Evolutionary conservation across 2,113 vertebrate genomes (phyloP).

Genomic region (Percopsis transmontana): DNA sequence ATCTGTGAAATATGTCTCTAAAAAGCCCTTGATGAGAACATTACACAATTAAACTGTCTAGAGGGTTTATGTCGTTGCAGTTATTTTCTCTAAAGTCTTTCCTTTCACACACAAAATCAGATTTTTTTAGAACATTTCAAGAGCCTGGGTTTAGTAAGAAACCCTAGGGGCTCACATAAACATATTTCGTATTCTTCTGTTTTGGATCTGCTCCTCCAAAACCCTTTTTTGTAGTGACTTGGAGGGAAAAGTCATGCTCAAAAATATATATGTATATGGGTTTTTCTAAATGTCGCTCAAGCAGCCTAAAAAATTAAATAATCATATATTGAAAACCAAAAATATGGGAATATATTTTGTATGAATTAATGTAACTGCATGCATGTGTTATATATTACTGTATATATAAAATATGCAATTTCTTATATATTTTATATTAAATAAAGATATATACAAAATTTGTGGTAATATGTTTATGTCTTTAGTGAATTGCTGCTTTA

Average conservation of each 20-base stretch:
- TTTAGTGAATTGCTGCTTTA: slow-evolving; percentile 6
- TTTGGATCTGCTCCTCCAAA: background rate
- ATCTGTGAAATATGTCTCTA: slow-evolving; percentile 5
- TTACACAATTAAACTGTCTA: slow-evolving; percentile 1
- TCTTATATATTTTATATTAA: slow-evolving; percentile 65
- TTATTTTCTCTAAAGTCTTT: slow-evolving; percentile 6
- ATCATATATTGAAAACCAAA: slow-evolving; percentile 43
- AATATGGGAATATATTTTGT: slow-evolving; percentile 46
- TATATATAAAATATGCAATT: slow-evolving; percentile 67
- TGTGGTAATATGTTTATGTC: slow-evolving; percentile 51
- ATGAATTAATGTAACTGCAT: slow-evolving; percentile 54
- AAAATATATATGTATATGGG: slow-evolving; percentile 16
- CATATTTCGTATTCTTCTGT: background rate
- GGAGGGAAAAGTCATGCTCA: background rate
- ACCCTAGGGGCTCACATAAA: background rate
- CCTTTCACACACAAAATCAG: slow-evolving; percentile 1
- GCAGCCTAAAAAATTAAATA: slow-evolving; percentile 31
- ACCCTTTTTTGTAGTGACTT: background rate
- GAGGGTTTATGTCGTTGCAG: background rate
- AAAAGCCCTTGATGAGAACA: slow-evolving; percentile 40
- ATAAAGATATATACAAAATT: slow-evolving; percentile 65
- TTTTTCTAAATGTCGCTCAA: slow-evolving; percentile 15
- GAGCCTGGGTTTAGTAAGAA: background rate
- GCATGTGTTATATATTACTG: slow-evolving; percentile 66
- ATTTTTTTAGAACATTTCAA: background rate